Base-by-base conservation (phyloP, 2,888 invertebrate genomes). In the Drosophila monieri region DNA sequence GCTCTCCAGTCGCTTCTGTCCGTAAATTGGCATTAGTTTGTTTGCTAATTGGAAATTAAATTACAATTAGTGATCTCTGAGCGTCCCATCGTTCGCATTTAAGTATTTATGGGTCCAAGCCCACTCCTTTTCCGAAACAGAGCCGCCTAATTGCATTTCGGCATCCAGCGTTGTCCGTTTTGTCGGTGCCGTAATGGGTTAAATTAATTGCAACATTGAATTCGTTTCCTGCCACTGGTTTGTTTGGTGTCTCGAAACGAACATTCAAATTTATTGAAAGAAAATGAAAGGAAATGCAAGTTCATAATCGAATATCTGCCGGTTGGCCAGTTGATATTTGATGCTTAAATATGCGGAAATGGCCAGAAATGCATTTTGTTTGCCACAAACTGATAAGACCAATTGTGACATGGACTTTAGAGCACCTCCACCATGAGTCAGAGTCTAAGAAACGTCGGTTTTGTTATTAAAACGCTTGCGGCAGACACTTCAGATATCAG, bases 11-110 rank as follows among this genome's bases (percentile, higher is more conserved):
- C 67, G 77, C 74, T 80, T 59, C 58, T 56, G 72, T 75, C 78
- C 72, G 73, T 73, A 88, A 85, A 80, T 83, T 86, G 76, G 81
- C 79, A 87, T 89, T 83, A 88, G 89, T 88, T 89, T 89, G 89
- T 89, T 89, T 89, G 88, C 89, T 90, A 89, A 89, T 89, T 89
- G 89, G 88, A 89, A 89, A 89, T 89, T 89, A 89, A 89, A 89
- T 89, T 89, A 90, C 90, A 89, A 90, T 89, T 89, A 89, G 88
- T 88, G 89, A 89, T 85, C 86, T 85, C 85, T 83, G 88, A 84
- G 76, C 69, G 62, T 76, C 78, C 77, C 80, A 74, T 77, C 80
- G 76, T 81, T 86, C 78, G 75, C 78, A 80, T 89, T 80, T 79
- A 80, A 74, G 75, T 80, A 83, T 84, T 88, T 87, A 77, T 88